Conservation (phyloP, 2,797 vertebrate genomes). For the Cyclura pinguis region DNA sequence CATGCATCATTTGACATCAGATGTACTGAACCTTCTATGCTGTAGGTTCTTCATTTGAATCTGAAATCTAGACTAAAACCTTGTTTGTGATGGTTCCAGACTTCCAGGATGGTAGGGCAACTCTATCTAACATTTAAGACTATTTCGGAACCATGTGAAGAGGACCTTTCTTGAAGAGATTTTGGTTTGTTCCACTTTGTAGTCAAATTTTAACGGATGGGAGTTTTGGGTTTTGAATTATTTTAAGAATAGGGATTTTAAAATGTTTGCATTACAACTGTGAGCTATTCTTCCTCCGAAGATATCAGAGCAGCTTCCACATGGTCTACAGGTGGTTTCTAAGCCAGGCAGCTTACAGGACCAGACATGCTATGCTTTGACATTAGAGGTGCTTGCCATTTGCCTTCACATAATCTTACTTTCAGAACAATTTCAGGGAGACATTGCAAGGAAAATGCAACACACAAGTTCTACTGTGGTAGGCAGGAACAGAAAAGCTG, state of each 20-base stretch:
- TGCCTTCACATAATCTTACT: not conserved
- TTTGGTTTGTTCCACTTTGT: not conserved
- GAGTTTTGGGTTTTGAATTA: not conserved
- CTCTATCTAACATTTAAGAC: not conserved
- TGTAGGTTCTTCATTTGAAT: not conserved
- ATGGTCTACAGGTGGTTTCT: not conserved
- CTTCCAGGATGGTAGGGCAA: not conserved
- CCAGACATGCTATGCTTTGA: not conserved
- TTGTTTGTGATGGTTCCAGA: not conserved
- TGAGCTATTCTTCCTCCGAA: not conserved
- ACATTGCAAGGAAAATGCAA: not conserved
- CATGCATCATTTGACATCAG: too few relatives aligned
- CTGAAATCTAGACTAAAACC: not conserved
- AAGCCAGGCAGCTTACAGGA: not conserved
- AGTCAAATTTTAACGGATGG: not conserved
- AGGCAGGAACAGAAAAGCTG: not conserved
- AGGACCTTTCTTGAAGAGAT: not conserved
- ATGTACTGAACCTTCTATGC: not conserved
- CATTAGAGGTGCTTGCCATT: not conserved
- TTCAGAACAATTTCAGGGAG: not conserved
- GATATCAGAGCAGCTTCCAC: not conserved
- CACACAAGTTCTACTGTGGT: not conserved
- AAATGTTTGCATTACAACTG: not conserved
- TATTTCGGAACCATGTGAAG: not conserved
- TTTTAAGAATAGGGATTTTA: not conserved